phyloP scores from a whole-genome alignment of 2,113 vertebrate species.

The Melanocharis versteri region DNA sequence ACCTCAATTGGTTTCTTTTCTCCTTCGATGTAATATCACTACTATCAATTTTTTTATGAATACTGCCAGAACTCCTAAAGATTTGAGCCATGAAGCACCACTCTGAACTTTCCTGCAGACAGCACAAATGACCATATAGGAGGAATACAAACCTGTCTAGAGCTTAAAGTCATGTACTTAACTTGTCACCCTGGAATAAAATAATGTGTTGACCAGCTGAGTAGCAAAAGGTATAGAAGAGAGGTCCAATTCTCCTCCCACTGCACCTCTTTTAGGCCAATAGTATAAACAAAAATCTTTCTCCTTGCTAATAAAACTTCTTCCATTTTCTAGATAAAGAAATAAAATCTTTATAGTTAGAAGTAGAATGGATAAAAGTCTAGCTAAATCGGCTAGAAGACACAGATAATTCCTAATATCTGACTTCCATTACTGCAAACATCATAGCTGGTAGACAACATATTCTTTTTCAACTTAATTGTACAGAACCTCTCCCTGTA shows the following conservation, averaged over 20 bases:
- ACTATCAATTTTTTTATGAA: background rate
- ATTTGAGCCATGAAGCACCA: background rate
- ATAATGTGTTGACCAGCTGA: background rate
- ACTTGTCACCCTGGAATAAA: background rate
- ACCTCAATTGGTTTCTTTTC: background rate
- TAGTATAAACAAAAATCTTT: background rate
- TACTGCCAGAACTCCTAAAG: background rate
- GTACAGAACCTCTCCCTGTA: background rate
- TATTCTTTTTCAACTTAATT: background rate
- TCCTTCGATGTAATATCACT: accelerated
- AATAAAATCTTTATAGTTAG: background rate
- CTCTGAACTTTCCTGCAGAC: background rate
- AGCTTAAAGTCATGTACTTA: background rate
- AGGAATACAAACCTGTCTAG: background rate
- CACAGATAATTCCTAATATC: background rate
- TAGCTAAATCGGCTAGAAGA: background rate
- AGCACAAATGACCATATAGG: background rate
- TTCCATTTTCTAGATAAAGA: background rate
- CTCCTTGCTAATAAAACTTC: background rate
- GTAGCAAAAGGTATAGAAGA: background rate
- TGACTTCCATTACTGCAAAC: background rate
- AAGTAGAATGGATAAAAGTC: background rate
- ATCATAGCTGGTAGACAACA: background rate
- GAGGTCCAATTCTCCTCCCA: background rate
- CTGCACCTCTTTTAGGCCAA: background rate